Conservation (phyloP, 2,797 vertebrate genomes). For the Spheniscus humboldti region DNA sequence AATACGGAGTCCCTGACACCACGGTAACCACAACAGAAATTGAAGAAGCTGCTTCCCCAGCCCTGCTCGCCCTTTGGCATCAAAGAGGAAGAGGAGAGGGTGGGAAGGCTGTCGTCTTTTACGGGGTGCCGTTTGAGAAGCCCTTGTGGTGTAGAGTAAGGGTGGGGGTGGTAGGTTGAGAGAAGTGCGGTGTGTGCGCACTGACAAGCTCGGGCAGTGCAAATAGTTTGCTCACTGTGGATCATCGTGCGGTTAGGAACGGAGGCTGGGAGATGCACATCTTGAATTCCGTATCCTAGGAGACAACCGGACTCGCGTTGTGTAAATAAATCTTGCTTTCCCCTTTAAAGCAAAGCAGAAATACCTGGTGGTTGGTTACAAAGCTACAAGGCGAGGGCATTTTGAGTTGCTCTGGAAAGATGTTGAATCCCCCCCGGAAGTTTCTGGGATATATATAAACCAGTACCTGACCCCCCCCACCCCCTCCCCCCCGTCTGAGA, state of each 20-base stretch:
- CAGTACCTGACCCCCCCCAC: no score
- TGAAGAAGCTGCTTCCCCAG: not conserved
- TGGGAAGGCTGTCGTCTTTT: not conserved
- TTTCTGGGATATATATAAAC: not conserved
- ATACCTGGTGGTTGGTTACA: not conserved
- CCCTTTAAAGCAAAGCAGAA: not conserved
- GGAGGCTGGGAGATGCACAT: not conserved
- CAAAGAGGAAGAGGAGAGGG: not conserved
- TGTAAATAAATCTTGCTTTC: not conserved
- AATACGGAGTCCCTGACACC: not conserved
- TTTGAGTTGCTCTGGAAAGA: not conserved
- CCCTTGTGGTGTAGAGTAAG: not conserved
- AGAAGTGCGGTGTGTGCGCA: not conserved
- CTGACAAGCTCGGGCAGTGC: not conserved
- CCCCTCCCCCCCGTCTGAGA: not conserved
- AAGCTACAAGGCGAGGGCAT: not conserved
- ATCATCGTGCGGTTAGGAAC: rapidly evolving
- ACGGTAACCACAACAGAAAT: not conserved
- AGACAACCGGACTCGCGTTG: rapidly evolving
- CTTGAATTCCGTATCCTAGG: not conserved
- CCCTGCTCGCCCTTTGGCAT: not conserved
- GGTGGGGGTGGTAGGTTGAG: rapidly evolving
- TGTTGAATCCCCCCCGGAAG: rapidly evolving
- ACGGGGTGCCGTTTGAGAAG: not conserved
- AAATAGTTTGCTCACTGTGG: not conserved